phyloP scores from a whole-genome alignment of 2,797 vertebrate species.

The Esox masquinongy region DNA sequence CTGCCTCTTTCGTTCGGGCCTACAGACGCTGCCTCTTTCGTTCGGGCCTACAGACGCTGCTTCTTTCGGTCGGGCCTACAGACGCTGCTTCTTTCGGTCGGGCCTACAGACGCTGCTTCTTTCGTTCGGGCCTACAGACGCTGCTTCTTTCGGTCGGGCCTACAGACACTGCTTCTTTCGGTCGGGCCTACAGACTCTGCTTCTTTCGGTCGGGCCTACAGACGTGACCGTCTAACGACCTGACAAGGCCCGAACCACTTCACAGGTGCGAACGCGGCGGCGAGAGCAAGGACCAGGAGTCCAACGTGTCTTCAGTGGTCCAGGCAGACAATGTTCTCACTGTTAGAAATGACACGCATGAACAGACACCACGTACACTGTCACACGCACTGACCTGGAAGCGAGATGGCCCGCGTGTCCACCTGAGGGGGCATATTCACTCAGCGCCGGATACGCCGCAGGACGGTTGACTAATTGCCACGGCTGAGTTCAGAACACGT shows the following conservation, averaged over 20 bases:
- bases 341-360: slow-evolving; percentile 21
- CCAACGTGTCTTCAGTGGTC: not conserved
- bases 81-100: not conserved
- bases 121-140: too few species aligned
- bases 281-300: not conserved
- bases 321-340: not conserved
- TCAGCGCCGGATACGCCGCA: not conserved
- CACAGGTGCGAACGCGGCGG: not conserved
- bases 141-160: not conserved
- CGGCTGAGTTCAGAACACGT: slow-evolving; percentile 9
- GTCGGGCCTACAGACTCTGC: too few species aligned
- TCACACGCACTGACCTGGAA: slow-evolving; percentile 31
- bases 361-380: slow-evolving; percentile 31
- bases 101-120: too few species aligned
- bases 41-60: not conserved
- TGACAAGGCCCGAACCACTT: not conserved
- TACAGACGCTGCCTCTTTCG: not conserved
- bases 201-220: too few species aligned
- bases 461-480: slow-evolving; percentile 1
- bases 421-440: not conserved
- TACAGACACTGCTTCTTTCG: too few species aligned
- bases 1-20: not conserved
- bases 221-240: not conserved
- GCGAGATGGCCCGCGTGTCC: slow-evolving; percentile 12
- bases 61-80: not conserved